Base-by-base conservation (phyloP, 2,113 vertebrate genomes). In the Fregata magnificens region DNA sequence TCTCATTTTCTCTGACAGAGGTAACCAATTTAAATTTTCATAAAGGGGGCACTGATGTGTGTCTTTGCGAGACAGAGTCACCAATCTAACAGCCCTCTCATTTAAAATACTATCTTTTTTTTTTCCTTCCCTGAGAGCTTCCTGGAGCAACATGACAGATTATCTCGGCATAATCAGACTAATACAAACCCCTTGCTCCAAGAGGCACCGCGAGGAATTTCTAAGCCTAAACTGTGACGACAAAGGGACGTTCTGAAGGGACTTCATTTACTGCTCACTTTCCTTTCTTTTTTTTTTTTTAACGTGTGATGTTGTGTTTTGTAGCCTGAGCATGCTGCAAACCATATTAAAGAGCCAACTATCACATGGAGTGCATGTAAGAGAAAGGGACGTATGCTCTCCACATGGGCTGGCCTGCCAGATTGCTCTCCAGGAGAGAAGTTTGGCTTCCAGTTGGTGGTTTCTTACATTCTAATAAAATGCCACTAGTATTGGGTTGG, bases 11-110 rank as follows among this genome's bases (percentile, higher is more conserved):
- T 78, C 86, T 88, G 95, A 89, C 96, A 86, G 96, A 97, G 90
- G 95, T 92, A 97, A 96, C 70, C 94, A 95, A 97, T 97, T 98
- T 97, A 97, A 96, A 97, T 97, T 90, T 93, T 95, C 86, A 98
- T 97, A 97, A 97, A 97, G 82, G 69, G 94, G 70, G 93, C 91
- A 82, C 92, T 81, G 96, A 93, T 95, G 94, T 95, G 94, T 94
- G 94, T 92, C 96, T 92, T 72, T 32, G 42, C 2, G 10, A 88
- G 78, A 90, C 86, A 92, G 87, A 95, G 61, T 72, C 93, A 80
- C 90, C 96, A 97, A 93, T 94, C 92, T 91, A 89, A 67, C 95
- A 83, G 82, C 40, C 42, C 40, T 96, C 76, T 76, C 69, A 89
- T 96, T 95, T 96, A 85, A 97, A 97, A 93, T 89, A 95, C 94